Evolutionary conservation across 2,113 vertebrate species (phyloP), one percentile per base, ranked within the genome.

Genomic region (Baryphthengus martii): DNA sequence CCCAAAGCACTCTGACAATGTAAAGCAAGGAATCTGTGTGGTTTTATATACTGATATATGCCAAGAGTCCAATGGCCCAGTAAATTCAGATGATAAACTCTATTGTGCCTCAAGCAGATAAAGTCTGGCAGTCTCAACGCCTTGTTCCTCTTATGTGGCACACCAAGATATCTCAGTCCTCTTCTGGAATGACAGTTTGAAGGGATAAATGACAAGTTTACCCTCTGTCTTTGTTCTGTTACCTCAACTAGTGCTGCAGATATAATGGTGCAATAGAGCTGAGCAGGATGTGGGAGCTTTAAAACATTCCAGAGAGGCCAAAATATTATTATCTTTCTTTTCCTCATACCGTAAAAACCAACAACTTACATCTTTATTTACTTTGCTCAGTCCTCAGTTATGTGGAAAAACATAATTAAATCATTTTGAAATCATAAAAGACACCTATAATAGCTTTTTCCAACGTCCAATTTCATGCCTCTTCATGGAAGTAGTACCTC

Each of bases 401-500:
- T 40, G 59, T 56, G 79, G 72, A 90, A 97, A 96, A 96, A 80
- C 52, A 84, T 93, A 96, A 96, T 96, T 96, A 96, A 96, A 94
- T 95, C 28, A 97, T 96, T 88, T 40, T 86, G 37, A 78, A 96
- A 94, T 89, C 87, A 95, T 79, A 93, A 82, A 95, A 94, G 88
- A 67, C 73, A 94, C 73, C 68, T 65, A 78, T 77, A 97, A 96
- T 53, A 95, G 83, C 79, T 97, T 96, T 88, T 93, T 61, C 79
- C 73, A 88, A 84, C 0, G 8, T 78, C 76, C 82, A 96, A 96
- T 95, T 96, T 96, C 92, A 96, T 95, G 95, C 85, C 76, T 95
- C 95, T 96, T 94, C 92, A 96, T 91, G 94, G 92, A 94, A 92
- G 72, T 52, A 88, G 50, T 81, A 88, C 75, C 90, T 96, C 85